Evolutionary conservation across 2,797 vertebrate species (phyloP).

Genomic region (Hozukius guyotensis): DNA sequence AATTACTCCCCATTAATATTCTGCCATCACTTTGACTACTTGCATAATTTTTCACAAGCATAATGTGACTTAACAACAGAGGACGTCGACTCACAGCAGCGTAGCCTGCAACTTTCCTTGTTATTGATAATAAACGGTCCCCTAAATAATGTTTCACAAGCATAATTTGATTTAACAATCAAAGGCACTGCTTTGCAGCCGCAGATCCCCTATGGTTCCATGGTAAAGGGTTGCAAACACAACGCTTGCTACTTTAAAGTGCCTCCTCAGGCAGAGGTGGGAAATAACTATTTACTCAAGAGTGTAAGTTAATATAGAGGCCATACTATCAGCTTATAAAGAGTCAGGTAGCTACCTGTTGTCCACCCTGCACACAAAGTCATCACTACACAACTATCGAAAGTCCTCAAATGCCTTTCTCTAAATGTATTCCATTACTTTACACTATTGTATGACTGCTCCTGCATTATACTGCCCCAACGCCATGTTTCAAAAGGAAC

Average conservation of each 20-base stretch:
- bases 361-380: neutral
- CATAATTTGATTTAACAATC: constrained; percentile 44
- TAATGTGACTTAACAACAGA: constrained; percentile 62
- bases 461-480: too few species aligned
- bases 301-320: constrained; percentile 1
- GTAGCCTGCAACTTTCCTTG: constrained; percentile 6
- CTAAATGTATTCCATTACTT: neutral
- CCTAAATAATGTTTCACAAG: constrained; percentile 40
- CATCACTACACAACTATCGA: too few species aligned
- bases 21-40: constrained; percentile 42
- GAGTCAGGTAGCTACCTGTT: neutral
- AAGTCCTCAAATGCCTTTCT: neutral
- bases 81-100: constrained; percentile 22
- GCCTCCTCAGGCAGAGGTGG: constrained; percentile 19
- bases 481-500: neutral
- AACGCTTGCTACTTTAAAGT: neutral
- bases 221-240: constrained; percentile 4
- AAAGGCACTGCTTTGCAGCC: constrained; percentile 5
- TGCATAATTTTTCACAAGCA: constrained; percentile 53
- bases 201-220: neutral
- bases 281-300: constrained; percentile 1
- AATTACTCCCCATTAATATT: constrained; percentile 67
- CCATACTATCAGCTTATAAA: neutral
- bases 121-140: constrained; percentile 34
- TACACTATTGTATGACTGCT: too few species aligned